phyloP scores from a whole-genome alignment of 2,888 invertebrate genomes.

The Limnephilus auricula region DNA sequence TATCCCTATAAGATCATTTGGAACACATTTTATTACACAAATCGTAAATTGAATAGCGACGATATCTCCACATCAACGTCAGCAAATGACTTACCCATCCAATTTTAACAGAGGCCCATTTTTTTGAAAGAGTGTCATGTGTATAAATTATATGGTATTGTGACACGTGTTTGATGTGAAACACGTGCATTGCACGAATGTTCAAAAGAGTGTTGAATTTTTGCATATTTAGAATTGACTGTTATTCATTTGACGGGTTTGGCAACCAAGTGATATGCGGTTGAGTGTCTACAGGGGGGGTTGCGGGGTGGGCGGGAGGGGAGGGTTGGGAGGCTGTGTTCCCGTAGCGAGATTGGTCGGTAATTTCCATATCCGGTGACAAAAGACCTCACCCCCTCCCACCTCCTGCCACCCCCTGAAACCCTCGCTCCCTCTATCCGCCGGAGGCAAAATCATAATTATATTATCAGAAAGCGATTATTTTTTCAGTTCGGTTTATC shows the following conservation, averaged over 20 bases:
- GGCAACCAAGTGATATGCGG: conserved; percentile 38
- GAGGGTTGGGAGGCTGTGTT: conserved; percentile 68
- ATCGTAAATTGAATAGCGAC: too few species aligned
- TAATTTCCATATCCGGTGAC: conserved; percentile 78
- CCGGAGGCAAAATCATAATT: conserved; percentile 61
- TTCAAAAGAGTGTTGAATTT: background rate
- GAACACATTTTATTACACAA: too few species aligned
- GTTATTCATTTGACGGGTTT: conserved; percentile 16
- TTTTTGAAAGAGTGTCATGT: background rate
- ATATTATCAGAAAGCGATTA: conserved; percentile 64
- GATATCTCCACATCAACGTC: background rate
- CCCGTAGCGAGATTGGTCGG: conserved; percentile 77
- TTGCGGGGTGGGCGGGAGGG: conserved; percentile 12
- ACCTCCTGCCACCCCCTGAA: conserved; percentile 41
- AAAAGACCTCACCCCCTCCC: conserved; percentile 61
- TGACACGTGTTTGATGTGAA: background rate
- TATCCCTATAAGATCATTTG: too few species aligned
- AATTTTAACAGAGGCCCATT: background rate
- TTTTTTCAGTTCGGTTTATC: conserved; percentile 44
- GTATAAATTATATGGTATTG: background rate
- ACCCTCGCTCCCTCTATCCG: conserved; percentile 31
- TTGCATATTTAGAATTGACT: background rate
- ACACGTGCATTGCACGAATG: background rate
- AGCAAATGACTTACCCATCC: background rate
- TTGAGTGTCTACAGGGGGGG: conserved; percentile 18